phyloP scores from a whole-genome alignment of 2,113 vertebrate species.

The Ariopsis seemanni region DNA sequence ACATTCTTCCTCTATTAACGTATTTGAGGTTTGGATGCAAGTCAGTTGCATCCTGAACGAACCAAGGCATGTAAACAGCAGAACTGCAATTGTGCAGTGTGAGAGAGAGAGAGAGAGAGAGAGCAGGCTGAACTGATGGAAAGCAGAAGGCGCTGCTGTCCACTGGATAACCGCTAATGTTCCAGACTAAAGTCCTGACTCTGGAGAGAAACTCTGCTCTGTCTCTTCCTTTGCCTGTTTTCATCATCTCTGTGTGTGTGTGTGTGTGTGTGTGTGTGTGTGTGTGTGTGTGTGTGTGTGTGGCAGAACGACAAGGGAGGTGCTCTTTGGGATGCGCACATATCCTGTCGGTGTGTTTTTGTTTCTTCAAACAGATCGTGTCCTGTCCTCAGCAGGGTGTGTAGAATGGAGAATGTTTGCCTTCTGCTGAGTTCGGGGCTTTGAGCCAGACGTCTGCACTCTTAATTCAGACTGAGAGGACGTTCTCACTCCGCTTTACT shows the following conservation, averaged over 20 bases:
- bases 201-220: not conserved
- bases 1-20: not conserved
- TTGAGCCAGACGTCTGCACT: not conserved
- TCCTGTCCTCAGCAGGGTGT: not conserved
- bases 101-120: not conserved
- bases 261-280: not conserved
- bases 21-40: not conserved
- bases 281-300: not conserved
- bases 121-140: not conserved
- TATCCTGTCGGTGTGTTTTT: not conserved
- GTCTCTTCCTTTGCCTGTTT: conserved; percentile 2
- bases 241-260: conserved; percentile 10
- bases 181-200: not conserved
- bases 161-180: not conserved
- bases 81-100: not conserved
- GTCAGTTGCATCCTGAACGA: not conserved
- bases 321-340: not conserved
- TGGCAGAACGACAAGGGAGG: not conserved
- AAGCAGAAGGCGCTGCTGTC: not conserved
- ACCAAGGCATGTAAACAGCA: not conserved
- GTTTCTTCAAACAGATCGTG: not conserved
- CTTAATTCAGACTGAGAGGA: not conserved
- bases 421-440: not conserved
- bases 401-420: no score
- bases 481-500: not conserved